A percentile compares a stretch with the other conserved stretches of the same genome.
Evolutionary conservation across 1,140 invertebrate genomes (phyloP).

Genomic region (Ylistrum balloti): DNA sequence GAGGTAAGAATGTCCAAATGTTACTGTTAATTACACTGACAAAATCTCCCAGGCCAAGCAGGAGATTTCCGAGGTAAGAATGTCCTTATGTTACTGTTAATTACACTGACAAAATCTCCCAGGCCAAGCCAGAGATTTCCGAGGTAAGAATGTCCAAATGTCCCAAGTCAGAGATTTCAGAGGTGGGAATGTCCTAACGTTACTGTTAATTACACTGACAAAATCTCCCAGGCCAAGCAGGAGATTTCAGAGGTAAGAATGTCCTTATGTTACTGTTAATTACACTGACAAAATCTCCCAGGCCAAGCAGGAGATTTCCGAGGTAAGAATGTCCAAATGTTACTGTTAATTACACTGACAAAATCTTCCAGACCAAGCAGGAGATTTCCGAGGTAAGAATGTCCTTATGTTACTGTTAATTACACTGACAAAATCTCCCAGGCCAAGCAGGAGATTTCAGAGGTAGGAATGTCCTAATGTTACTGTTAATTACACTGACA

Average conservation of each 20-base stretch:
- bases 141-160: conserved; percentile 87
- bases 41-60: conserved; percentile 93
- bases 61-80: conserved; percentile 94
- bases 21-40: conserved; percentile 89
- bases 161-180: background rate
- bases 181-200: too few species aligned
- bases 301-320: too few species aligned
- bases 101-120: conserved; percentile 93
- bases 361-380: too few species aligned
- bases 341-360: too few species aligned
- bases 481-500: too few species aligned
- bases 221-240: conserved; percentile 92
- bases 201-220: conserved; percentile 90
- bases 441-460: too few species aligned
- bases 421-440: too few species aligned
- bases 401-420: too few species aligned
- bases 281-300: too few species aligned
- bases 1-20: conserved; percentile 87
- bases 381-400: background rate
- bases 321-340: too few species aligned
- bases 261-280: background rate
- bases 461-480: too few species aligned
- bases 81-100: conserved; percentile 84
- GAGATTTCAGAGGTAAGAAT: conserved; percentile 94
- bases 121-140: conserved; percentile 94